Percentiles rank a stretch among this genome's conserved stretches.
These are phyloP conservation scores for Cantharis flavilabris DNA, from an alignment of 2,888 invertebrate genomes.

Conservation along the genomic window DNA sequence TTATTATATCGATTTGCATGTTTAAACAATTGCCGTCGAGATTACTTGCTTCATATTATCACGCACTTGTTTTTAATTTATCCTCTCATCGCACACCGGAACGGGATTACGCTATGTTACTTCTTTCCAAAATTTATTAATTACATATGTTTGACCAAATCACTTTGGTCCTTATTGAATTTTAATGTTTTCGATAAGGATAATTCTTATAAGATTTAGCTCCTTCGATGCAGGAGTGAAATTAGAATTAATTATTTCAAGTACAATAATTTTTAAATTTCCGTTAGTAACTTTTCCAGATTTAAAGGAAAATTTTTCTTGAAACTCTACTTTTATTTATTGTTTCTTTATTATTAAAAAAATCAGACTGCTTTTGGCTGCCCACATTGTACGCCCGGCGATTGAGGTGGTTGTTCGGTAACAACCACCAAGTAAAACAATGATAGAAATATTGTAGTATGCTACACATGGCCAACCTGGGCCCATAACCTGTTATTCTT, in stretches of 20 bases:
- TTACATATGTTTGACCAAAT: background rate
- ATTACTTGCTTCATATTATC: background rate
- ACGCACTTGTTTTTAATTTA: background rate
- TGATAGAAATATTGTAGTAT: no score
- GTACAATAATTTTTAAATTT: background rate
- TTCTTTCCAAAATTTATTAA: background rate
- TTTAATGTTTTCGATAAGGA: background rate
- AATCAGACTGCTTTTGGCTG: no score
- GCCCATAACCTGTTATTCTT: no score
- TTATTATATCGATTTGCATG: conserved; percentile 4
- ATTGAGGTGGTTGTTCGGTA: no score
- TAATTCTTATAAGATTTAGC: background rate
- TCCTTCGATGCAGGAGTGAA: background rate
- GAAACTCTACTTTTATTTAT: no score
- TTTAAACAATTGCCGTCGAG: background rate
- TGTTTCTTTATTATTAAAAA: no score
- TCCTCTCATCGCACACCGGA: no score
- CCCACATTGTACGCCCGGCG: no score
- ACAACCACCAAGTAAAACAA: no score
- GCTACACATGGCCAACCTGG: no score
- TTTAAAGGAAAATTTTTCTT: no score
- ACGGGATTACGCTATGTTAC: background rate
- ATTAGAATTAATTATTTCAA: background rate
- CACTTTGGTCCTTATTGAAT: background rate
- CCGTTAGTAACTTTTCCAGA: no score